phyloP scores from a whole-genome alignment of 2,113 vertebrate species.

The Sphyrna mokarran region DNA sequence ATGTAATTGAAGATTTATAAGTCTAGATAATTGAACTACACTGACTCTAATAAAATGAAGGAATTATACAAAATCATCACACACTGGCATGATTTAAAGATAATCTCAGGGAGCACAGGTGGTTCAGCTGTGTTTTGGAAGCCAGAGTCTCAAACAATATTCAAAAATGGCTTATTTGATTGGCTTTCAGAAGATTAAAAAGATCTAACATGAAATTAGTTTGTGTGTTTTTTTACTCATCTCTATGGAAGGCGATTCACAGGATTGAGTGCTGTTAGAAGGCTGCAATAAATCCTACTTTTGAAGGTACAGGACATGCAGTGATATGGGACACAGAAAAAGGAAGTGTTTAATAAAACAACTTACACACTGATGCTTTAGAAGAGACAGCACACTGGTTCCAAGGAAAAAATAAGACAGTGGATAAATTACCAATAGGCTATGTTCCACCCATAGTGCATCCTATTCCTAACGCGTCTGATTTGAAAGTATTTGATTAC shows the following conservation, averaged over 20 bases:
- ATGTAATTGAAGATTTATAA: slow-evolving; percentile 23
- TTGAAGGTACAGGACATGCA: neutral
- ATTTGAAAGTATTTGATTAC: neutral
- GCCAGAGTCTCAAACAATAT: neutral
- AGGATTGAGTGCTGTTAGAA: neutral
- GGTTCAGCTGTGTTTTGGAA: neutral
- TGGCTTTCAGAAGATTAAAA: neutral
- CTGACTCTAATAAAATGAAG: slow-evolving; percentile 8
- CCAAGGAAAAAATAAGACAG: neutral
- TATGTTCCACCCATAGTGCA: neutral
- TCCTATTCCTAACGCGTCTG: neutral
- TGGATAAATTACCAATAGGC: neutral
- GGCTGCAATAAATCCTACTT: neutral
- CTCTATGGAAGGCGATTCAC: neutral
- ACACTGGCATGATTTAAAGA: neutral
- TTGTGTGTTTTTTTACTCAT: neutral
- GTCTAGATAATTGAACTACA: neutral
- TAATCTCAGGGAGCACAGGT: neutral
- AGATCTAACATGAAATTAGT: neutral
- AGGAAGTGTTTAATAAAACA: neutral
- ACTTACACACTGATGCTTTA: neutral
- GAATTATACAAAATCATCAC: neutral
- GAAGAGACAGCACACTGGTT: neutral
- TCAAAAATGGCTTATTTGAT: neutral
- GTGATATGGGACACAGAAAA: neutral